Base-by-base conservation (phyloP, 2,113 vertebrate genomes). In the Lagopus muta region DNA sequence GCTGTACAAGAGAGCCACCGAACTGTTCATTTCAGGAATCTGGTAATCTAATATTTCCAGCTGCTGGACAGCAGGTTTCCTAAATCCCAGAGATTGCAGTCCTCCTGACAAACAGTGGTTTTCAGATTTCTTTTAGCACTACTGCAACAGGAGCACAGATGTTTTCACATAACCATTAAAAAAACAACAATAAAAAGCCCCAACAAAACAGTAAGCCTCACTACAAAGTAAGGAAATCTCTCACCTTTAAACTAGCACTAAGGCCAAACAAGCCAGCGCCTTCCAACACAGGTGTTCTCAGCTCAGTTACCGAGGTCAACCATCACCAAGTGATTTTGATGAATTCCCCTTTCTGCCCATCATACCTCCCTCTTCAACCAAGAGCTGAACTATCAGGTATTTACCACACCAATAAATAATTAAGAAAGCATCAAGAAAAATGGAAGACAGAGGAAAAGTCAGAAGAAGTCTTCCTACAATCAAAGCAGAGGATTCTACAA, bases 1-100 rank as follows among this genome's bases (percentile, higher is more conserved):
- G 86, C 77, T 43, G 54, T n/a, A 80, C 5, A 38, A 4, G 27
- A 67, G 64, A 97, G 89, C 82, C 96, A 95, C 74, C 91, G 90
- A 19, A 7, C 87, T 89, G 80, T 43, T 80, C 95, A 34, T 89
- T 65, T 89, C 64, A 91, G 92, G 88, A 94, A 97, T 95, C 83
- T 78, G 71, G 80, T 54, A 82, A 91, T 43, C 19, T 24, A 97
- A 87, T 86, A 84, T 81, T 92, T 89, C 87, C 90, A 62, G 38
- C 16, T 80, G 84, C 73, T 47, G 27, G 84, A 90, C 58, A 90
- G 86, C 57, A 71, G 61, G 58, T 70, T 90, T 92, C 94, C 93
- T 69, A 80, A 72, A 88, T 24, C 52, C 55, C 74, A 89, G 88
- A 82, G 32, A 82, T 10, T 36, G 83, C 86, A 57, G 12, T 8